Percentiles rank a stretch among this genome's conserved stretches.
phyloP scores from a whole-genome alignment of 2,888 invertebrate species.

The Keiferia lycopersicella region DNA sequence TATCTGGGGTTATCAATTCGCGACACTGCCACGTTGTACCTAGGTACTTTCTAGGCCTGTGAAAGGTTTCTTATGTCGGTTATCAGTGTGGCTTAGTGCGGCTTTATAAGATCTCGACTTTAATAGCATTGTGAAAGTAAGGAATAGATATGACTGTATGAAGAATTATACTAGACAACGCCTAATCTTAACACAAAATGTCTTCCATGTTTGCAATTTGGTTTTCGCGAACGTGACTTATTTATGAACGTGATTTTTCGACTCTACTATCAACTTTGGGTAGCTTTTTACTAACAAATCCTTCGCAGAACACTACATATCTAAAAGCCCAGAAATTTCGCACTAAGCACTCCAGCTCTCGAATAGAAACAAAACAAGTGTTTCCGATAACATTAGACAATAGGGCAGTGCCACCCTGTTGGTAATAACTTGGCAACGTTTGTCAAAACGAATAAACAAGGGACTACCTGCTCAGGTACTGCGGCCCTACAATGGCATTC shows the following conservation, averaged over 20 bases:
- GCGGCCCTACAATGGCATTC: slow-evolving; percentile 76
- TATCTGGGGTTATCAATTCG: slow-evolving; percentile 14
- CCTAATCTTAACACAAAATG: too few relatives aligned
- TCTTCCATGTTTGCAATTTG: background rate
- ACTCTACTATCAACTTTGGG: background rate
- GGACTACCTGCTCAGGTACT: slow-evolving; percentile 61
- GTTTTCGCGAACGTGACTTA: background rate
- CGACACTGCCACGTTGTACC: slow-evolving; percentile 18
- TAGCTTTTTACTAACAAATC: background rate
- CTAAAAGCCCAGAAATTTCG: background rate
- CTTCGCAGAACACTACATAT: background rate
- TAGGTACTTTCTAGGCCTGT: slow-evolving; percentile 19
- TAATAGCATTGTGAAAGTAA: background rate
- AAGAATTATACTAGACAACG: too few relatives aligned
- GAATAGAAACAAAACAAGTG: slow-evolving; percentile 23
- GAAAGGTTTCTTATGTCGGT: slow-evolving; percentile 1
- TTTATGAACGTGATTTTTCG: background rate
- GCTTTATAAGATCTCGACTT: background rate
- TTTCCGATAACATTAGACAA: slow-evolving; percentile 26
- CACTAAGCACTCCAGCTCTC: background rate
- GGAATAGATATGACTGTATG: too few relatives aligned
- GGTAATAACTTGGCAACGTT: slow-evolving; percentile 68
- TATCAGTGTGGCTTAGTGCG: slow-evolving; percentile 6
- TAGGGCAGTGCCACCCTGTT: slow-evolving; percentile 55
- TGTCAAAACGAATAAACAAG: slow-evolving; percentile 74